Evolutionary conservation across 2,888 invertebrate genomes (phyloP).

Genomic region (Pimpla rufipes): DNA sequence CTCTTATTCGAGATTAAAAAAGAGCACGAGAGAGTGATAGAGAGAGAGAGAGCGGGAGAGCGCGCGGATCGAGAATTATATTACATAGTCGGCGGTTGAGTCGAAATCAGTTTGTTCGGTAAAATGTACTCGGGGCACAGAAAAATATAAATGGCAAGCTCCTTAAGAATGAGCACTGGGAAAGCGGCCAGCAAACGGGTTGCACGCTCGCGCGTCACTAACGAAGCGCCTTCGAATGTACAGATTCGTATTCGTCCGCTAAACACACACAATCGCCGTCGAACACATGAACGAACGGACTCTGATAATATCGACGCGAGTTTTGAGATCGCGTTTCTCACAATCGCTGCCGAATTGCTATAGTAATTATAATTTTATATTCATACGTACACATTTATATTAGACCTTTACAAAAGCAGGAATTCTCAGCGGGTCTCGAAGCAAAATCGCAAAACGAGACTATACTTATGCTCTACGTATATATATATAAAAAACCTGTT

Average conservation of each 20-base stretch:
- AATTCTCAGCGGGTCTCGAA: constrained; percentile 56
- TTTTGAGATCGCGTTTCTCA: constrained; percentile 20
- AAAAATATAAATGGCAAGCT: constrained; percentile 42
- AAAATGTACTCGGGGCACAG: constrained; percentile 35
- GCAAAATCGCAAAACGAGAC: constrained; percentile 64
- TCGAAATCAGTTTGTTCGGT: constrained; percentile 23
- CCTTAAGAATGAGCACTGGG: neutral
- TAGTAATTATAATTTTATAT: constrained; percentile 47
- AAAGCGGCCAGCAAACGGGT: neutral
- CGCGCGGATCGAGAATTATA: constrained; percentile 46
- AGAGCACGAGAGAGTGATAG: neutral
- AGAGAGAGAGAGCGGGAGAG: constrained; percentile 42
- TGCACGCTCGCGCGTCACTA: constrained; percentile 7
- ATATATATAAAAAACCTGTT: constrained; percentile 37
- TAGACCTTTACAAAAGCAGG: constrained; percentile 59
- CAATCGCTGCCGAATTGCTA: constrained; percentile 38
- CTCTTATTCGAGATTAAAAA: constrained; percentile 30
- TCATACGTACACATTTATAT: constrained; percentile 53
- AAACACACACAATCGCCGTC: constrained; percentile 21
- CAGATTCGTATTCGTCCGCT: constrained; percentile 26
- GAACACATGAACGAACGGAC: constrained; percentile 35
- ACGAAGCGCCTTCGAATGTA: constrained; percentile 33
- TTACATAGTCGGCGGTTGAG: neutral
- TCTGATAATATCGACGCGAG: constrained; percentile 26
- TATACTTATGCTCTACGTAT: constrained; percentile 60